phyloP scores from a whole-genome alignment of 2,113 vertebrate genomes.

The Alligator sinensis region DNA sequence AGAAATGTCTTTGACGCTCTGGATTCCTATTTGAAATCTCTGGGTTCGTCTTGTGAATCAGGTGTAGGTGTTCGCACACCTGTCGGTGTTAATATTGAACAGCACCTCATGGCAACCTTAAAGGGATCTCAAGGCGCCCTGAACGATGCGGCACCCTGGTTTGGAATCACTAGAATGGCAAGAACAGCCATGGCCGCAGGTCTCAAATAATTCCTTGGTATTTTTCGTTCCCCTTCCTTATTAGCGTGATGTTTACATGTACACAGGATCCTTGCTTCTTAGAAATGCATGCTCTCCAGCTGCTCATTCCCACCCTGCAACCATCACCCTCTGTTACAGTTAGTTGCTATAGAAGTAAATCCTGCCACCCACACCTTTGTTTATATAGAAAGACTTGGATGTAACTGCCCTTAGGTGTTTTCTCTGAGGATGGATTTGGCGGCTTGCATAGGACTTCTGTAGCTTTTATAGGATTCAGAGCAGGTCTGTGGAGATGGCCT shows the following conservation, averaged over 20 bases:
- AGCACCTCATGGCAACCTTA: no score
- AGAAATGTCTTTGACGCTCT: no score
- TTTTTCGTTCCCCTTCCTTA: not conserved
- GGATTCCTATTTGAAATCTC: no score
- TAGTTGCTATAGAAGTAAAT: not conserved
- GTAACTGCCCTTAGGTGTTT: not conserved
- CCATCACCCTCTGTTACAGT: not conserved
- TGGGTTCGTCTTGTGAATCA: no score
- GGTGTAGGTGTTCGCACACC: no score
- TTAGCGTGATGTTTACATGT: not conserved
- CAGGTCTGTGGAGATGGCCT: not conserved
- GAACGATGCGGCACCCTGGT: no score
- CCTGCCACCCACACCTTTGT: not conserved
- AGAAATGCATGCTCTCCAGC: not conserved
- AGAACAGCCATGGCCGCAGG: not conserved
- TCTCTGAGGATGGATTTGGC: not conserved
- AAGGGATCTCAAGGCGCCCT: no score
- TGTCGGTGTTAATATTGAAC: no score
- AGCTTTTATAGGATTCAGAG: not conserved
- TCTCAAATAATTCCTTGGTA: not conserved
- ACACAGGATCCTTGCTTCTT: not conserved
- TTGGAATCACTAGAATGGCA: no score
- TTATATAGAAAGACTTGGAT: not conserved
- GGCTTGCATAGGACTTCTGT: not conserved
- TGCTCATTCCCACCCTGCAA: not conserved